Conservation (phyloP, 2,888 invertebrate genomes). For the Chloromyia formosa region DNA sequence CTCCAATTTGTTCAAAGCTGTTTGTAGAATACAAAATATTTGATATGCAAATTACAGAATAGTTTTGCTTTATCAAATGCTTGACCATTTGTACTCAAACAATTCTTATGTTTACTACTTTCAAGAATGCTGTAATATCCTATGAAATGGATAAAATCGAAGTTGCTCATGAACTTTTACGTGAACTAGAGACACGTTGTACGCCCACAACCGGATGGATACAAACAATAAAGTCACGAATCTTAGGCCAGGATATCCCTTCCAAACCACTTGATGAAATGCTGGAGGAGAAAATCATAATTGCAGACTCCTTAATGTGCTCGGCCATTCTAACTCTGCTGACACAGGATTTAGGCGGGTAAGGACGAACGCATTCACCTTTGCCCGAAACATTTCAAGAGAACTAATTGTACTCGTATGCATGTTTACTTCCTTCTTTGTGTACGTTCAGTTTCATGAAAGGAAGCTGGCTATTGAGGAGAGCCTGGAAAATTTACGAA, state of each 20-base stretch:
- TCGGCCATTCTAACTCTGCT: conserved; percentile 72
- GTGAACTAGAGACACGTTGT: conserved; percentile 71
- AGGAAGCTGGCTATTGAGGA: conserved; percentile 74
- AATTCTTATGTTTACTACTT: too few relatives aligned
- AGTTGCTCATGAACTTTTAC: conserved; percentile 67
- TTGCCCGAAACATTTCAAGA: background rate
- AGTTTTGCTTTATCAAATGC: too few relatives aligned
- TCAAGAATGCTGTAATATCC: conserved; percentile 74
- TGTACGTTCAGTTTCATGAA: conserved; percentile 61
- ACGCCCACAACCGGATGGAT: conserved; percentile 67
- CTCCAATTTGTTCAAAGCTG: too few relatives aligned
- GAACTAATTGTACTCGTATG: too few relatives aligned
- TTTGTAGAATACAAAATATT: too few relatives aligned
- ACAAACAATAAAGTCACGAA: conserved; percentile 66
- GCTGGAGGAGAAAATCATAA: conserved; percentile 72
- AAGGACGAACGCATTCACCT: background rate
- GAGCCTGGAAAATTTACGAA: conserved; percentile 76
- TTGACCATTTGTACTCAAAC: too few relatives aligned
- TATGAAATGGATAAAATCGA: conserved; percentile 74
- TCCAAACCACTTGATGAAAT: conserved; percentile 60
- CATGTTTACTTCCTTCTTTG: background rate
- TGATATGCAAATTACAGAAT: too few relatives aligned
- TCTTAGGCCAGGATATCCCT: conserved; percentile 57
- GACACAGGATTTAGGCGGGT: conserved; percentile 71
- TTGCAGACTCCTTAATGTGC: conserved; percentile 74